Base-by-base conservation (phyloP, 2,113 vertebrate species). In the Ardeotis arabs region DNA sequence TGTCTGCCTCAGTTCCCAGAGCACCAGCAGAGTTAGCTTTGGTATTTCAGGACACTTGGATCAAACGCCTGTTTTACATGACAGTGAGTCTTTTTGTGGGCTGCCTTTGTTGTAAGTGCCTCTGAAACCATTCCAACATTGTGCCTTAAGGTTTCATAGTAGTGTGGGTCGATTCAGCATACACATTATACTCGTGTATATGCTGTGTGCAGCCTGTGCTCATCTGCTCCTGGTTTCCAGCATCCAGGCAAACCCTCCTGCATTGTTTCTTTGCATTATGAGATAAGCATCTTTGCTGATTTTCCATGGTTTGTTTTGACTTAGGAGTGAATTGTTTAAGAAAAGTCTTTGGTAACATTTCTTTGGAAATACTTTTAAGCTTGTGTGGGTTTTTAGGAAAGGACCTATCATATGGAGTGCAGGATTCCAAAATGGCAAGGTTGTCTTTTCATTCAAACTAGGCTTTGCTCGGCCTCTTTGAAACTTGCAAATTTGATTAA, bases 161-260 rank as follows among this genome's bases (percentile, higher is more conserved):
- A 41, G 18, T 19, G n/a, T 56, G 55, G 70, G 64, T 62, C 86
- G 84, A 62, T 62, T 76, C 8, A 55, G 25, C 47, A 47, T n/a
- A 21, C 4, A 19, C 3, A 1, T 70, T 69, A 35, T 49, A 45
- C n/a, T 70, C 27, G 7, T 0, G 1, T 50, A 15, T 59, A 12
- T 64, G 28, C 52, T 84, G 22, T 33, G 39, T 73, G 60, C 39
- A 50, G 39, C 49, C 56, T 63, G 29, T 73, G 31, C 25, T 80
- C 31, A n/a, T 69, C 69, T 63, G 28, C 28, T 80, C 4, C 14
- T 91, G 29, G 29, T 49, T 84, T 91, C 66, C 47, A 89, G 81
- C 21, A 76, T 80, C 67, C 59, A 29, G 44, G 20, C 52, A 90
- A 84, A 66, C 24, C 7, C 72, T 72, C 41, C 53, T 63, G 20